Conservation (phyloP, 2,888 invertebrate species). For the Linnaemya tessellans region DNA sequence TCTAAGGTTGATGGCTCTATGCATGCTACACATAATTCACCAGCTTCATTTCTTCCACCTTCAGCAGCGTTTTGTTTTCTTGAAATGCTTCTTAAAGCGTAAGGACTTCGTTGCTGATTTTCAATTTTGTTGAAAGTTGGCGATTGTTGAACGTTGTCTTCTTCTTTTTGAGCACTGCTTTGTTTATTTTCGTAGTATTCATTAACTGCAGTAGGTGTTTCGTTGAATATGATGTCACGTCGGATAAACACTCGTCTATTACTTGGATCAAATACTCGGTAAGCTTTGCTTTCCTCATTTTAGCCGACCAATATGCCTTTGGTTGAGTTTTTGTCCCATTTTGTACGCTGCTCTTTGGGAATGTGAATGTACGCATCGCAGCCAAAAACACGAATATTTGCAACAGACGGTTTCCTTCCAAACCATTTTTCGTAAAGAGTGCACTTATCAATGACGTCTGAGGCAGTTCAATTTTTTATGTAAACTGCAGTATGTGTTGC, state of each 20-base stretch:
- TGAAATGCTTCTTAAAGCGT: constrained; percentile 22
- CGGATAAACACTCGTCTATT: constrained; percentile 34
- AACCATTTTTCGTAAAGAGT: constrained; percentile 48
- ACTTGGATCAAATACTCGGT: constrained; percentile 16
- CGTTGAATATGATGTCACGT: constrained; percentile 48
- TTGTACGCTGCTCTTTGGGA: constrained; percentile 64
- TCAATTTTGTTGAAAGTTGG: not conserved
- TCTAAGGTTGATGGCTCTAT: constrained; percentile 43
- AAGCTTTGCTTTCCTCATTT: constrained; percentile 54
- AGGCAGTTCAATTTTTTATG: constrained; percentile 38
- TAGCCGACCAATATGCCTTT: constrained; percentile 60
- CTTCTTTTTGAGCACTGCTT: not conserved
- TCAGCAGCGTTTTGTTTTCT: constrained; percentile 22
- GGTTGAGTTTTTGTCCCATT: constrained; percentile 67
- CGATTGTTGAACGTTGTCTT: not conserved
- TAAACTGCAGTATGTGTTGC: constrained; percentile 49
- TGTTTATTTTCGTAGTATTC: not conserved
- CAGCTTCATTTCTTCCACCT: not conserved
- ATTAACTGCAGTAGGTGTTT: not conserved
- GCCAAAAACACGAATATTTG: constrained; percentile 45
- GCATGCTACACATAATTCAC: constrained; percentile 8
- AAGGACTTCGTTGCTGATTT: constrained; percentile 36
- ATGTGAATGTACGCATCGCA: constrained; percentile 32
- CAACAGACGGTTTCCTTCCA: not conserved
- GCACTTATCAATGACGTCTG: constrained; percentile 16